Percentiles rank a stretch among this genome's conserved stretches.
These are phyloP conservation scores for Passer domesticus DNA, from an alignment of 2,113 vertebrate genomes.

Conservation along the genomic window DNA sequence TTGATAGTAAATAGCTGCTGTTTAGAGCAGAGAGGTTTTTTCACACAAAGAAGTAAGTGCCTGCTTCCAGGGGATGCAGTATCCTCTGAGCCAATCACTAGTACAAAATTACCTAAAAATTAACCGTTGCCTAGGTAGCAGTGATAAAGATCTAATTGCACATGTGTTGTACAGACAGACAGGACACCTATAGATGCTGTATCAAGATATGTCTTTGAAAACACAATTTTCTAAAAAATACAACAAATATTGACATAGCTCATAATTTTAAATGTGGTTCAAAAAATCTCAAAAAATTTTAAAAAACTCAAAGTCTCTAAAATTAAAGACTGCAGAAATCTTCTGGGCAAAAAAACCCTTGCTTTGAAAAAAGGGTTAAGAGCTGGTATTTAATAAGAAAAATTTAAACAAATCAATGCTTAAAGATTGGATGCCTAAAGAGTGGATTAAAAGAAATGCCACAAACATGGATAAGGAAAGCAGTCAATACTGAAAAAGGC, in stretches of 20 bases:
- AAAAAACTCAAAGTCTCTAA: neutral
- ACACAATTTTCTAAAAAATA: neutral
- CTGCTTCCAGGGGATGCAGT: neutral
- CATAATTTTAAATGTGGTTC: neutral
- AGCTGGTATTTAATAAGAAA: neutral
- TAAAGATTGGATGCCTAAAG: neutral
- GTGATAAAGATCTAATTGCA: neutral
- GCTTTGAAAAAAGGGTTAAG: neutral
- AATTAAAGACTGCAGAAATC: neutral
- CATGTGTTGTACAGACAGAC: neutral
- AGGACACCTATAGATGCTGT: neutral
- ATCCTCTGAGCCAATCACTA: neutral
- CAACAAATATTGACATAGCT: neutral
- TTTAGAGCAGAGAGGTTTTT: neutral
- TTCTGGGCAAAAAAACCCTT: neutral
- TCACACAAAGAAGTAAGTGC: neutral
- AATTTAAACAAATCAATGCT: neutral
- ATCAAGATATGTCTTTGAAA: neutral
- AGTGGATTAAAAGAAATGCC: neutral
- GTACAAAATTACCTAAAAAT: neutral
- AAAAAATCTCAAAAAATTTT: too few species aligned
- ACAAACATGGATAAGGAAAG: neutral
- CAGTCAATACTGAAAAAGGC: neutral
- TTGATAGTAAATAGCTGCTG: neutral
- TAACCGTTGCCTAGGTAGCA: neutral